Conservation (phyloP, 2,113 vertebrate species). For the Talpa occidentalis region DNA sequence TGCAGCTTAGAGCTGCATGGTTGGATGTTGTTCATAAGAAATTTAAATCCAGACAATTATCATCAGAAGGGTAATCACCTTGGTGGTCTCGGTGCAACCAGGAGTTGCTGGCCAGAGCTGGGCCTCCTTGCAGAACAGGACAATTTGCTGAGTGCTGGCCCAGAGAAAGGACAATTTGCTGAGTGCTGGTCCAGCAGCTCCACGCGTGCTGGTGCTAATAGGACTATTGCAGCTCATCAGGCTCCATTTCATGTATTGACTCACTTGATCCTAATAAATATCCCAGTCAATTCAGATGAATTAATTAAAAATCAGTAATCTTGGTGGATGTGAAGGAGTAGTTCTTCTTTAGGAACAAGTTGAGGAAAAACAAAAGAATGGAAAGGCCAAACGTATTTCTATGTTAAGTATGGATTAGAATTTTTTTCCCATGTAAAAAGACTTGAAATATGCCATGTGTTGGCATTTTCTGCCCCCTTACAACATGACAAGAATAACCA, state of each 20-base stretch:
- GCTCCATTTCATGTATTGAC: neutral
- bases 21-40: conserved; percentile 27
- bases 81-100: neutral
- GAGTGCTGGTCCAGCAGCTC: neutral
- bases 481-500: neutral
- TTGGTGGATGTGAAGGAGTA: neutral
- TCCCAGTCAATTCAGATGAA: too few relatives aligned
- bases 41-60: conserved; percentile 4
- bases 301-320: too few relatives aligned
- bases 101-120: neutral
- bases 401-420: neutral
- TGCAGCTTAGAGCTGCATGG: neutral
- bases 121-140: neutral
- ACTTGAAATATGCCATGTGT: neutral
- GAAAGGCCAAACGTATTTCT: neutral
- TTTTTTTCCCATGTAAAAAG: neutral
- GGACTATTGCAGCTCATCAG: neutral
- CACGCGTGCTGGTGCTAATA: neutral
- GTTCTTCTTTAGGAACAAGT: neutral
- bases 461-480: neutral
- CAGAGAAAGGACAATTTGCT: neutral
- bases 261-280: neutral
- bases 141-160: neutral
- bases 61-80: neutral
- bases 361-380: neutral